Base-by-base conservation (phyloP, 2,797 vertebrate genomes). In the Pantherophis vulpinus region DNA sequence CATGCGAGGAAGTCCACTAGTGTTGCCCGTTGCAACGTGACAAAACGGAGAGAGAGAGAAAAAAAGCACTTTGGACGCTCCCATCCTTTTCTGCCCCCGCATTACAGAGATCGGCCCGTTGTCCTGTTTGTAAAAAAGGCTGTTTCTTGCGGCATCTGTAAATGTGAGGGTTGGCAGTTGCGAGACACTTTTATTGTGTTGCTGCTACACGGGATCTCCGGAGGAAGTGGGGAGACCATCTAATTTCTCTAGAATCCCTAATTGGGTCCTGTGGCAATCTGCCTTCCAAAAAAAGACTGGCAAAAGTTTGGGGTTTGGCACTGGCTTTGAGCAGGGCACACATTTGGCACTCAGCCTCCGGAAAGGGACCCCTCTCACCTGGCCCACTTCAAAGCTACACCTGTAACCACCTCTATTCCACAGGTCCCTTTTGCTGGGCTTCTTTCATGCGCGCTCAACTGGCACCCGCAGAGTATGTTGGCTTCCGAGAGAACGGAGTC, bases 1-100 rank as follows among this genome's bases (percentile, higher is more conserved):
- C 95, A 96, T 96, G 96, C 93, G 96, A 96, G 95, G 95, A 96
- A 93, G 94, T 94, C 70, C 90, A 86, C 95, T 95, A 95, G 96
- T 95, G 95, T 94, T 96, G 90, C 95, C 94, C 94, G 90, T 88
- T 92, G 95, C 93, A 95, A 94, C 54, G 2, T n/a, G 27, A 63
- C 27, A 63, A 63, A 63, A 61, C 3, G 60, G 25, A 3, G 58
- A 23, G 2, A 59, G 5, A 20, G 60, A 10, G 23, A 4, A 93
- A 95, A 93, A 96, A 66, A 91, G 95, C 95, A 90, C 89, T 94
- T 91, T 63, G 91, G 55, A 94, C 55, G 93, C 95, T 93, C 95
- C 27, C 14, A 8, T 89, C 95, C 92, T 95, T 90, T 79, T 86
- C 93, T 91, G 61, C 90, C 89, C 95, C 91, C 94, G 94, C 94